A percentile compares a stretch with the other conserved stretches of the same genome.
phyloP scores from a whole-genome alignment of 2,888 invertebrate genomes.

The Gisinianus flammeolus region DNA sequence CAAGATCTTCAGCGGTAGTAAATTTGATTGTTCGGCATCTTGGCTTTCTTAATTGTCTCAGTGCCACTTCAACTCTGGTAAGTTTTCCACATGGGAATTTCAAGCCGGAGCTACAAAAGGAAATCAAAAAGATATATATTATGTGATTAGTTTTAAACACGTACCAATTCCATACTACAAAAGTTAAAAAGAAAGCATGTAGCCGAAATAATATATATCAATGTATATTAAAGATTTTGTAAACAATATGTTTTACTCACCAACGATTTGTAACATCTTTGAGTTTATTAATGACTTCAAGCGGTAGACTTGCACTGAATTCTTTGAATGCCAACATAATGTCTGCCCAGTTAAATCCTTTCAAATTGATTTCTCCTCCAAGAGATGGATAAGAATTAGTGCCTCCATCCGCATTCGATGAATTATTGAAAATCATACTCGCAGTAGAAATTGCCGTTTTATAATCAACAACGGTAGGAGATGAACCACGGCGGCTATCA shows the following conservation, averaged over 20 bases:
- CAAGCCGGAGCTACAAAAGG: constrained; percentile 48
- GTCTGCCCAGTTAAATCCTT: constrained; percentile 53
- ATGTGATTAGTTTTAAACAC: background rate
- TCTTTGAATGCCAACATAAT: constrained; percentile 50
- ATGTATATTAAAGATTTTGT: no score
- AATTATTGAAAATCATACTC: constrained; percentile 15
- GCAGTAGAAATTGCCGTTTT: constrained; percentile 39
- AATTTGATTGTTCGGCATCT: constrained; percentile 35
- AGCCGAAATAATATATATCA: no score
- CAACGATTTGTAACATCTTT: constrained; percentile 7
- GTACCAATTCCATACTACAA: constrained; percentile 10
- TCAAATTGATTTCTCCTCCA: constrained; percentile 28
- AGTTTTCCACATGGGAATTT: constrained; percentile 56
- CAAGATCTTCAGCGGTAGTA: constrained; percentile 51
- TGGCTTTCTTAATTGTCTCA: constrained; percentile 46
- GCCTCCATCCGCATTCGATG: background rate
- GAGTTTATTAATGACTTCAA: constrained; percentile 52
- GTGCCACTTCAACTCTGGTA: constrained; percentile 54
- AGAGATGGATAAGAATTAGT: background rate
- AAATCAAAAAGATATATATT: no score
- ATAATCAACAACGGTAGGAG: constrained; percentile 51
- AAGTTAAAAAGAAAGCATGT: no score
- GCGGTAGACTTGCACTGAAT: constrained; percentile 51
- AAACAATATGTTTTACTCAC: no score
- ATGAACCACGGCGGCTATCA: constrained; percentile 45